A percentile compares a stretch with the other conserved stretches of the same genome.
These are phyloP conservation scores for Hemibagrus wyckioides DNA, from an alignment of 2,113 vertebrate genomes.

Conservation along the genomic window DNA sequence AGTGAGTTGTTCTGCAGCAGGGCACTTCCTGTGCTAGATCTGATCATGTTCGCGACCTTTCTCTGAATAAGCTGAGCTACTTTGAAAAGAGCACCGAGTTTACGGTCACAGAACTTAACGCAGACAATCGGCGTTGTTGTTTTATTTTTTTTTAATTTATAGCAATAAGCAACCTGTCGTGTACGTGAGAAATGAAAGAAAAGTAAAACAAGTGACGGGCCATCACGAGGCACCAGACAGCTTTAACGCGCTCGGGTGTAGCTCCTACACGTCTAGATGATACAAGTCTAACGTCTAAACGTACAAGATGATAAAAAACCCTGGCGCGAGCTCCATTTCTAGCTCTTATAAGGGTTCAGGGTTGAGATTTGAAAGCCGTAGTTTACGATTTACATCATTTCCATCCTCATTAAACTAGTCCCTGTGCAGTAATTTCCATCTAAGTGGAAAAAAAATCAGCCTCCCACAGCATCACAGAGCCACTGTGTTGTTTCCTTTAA, in stretches of 20 bases:
- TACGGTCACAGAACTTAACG: neutral
- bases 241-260: neutral
- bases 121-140: neutral
- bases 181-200: neutral
- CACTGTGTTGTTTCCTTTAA: neutral
- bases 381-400: neutral
- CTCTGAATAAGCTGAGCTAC: neutral
- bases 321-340: too few relatives aligned
- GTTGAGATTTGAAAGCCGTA: neutral
- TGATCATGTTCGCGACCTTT: slow-evolving; percentile 37
- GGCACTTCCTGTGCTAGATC: slow-evolving; percentile 58
- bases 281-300: too few relatives aligned
- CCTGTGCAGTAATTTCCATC: neutral
- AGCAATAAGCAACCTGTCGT: neutral
- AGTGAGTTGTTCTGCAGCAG: slow-evolving; percentile 51
- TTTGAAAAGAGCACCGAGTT: neutral
- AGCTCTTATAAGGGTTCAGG: neutral
- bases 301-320: neutral
- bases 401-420: neutral
- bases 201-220: neutral
- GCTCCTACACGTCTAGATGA: neutral
- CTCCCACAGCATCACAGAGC: neutral
- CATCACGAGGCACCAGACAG: neutral
- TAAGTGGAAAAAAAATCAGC: neutral
- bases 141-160: neutral